phyloP scores from a whole-genome alignment of 2,888 invertebrate species.

The Thera obeliscata region DNA sequence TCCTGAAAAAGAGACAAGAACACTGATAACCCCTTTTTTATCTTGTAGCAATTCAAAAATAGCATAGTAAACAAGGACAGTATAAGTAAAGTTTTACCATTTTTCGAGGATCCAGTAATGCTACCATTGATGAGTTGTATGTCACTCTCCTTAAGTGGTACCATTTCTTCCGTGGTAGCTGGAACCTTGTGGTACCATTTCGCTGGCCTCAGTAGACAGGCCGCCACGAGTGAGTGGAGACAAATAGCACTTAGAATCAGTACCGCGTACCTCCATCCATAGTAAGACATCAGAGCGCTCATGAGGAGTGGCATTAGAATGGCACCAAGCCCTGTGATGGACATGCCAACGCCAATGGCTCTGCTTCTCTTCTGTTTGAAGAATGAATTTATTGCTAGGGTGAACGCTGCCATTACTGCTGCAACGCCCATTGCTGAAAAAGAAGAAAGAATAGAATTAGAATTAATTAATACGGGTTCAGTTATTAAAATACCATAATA shows the following conservation, averaged over 20 bases:
- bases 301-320: slow-evolving; percentile 87
- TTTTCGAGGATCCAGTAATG: slow-evolving; percentile 57
- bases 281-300: slow-evolving; percentile 81
- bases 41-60: slow-evolving; percentile 3
- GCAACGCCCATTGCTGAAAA: slow-evolving; percentile 86
- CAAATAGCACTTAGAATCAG: slow-evolving; percentile 86
- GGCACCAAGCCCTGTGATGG: slow-evolving; percentile 87
- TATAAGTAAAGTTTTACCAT: slow-evolving; percentile 49
- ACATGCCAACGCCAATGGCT: slow-evolving; percentile 86
- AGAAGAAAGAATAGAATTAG: not conserved
- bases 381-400: slow-evolving; percentile 87
- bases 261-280: slow-evolving; percentile 85
- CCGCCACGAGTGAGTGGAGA: slow-evolving; percentile 85
- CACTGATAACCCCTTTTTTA: slow-evolving; percentile 8
- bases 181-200: slow-evolving; percentile 86
- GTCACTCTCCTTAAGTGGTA: slow-evolving; percentile 62
- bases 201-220: slow-evolving; percentile 86
- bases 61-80: no score
- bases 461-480: not conserved
- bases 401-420: slow-evolving; percentile 85
- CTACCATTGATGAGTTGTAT: slow-evolving; percentile 66
- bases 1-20: slow-evolving; percentile 51
- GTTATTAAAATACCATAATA: no score
- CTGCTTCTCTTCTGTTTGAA: slow-evolving; percentile 86
- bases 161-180: slow-evolving; percentile 60